Evolutionary conservation across 2,113 vertebrate species (phyloP), one percentile per base, ranked within the genome.

Genomic region (Jaculus jaculus): DNA sequence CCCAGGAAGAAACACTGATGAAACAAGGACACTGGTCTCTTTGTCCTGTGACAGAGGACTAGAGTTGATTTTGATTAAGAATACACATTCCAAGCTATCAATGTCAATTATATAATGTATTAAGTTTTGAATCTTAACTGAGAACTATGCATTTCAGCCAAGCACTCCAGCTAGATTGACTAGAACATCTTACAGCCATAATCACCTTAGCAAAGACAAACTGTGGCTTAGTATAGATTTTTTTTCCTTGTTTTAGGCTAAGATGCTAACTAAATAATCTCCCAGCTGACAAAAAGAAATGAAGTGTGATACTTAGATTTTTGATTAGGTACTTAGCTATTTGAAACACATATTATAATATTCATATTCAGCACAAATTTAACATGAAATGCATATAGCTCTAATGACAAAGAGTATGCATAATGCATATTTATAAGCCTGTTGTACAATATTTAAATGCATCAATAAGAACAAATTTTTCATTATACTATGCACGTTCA

Each of bases 401-500:
- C 28, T 88, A 75, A 85, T 85, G 47, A 28, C 13, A 95, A 42
- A 85, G 7, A 39, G 58, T 87, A 61, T 51, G 24, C 7, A 63
- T n/a, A 89, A 91, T 75, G 15, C n/a, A 68, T 93, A 93, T 93
- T 96, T 51, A 90, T 89, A 13, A 93, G 77, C 84, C 66, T 79
- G 21, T 87, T 93, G 28, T 23, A 68, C 7, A 90, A 72, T 89
- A 93, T 78, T 86, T 94, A 95, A 91, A 73, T 92, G 72, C 37
- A 85, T 92, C 60, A 91, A 12, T 93, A 82, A 92, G 61, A 73
- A 96, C 39, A n/a, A 87, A 13, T 63, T 81, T 95, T 91, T 23
- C 51, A 92, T 89, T 94, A 68, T 77, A 34, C 26, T 84, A 47
- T 15, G 32, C 34, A 32, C 5, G 74, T 92, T 86, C 60, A 90